Base-by-base conservation (phyloP, 1,140 invertebrate species). In the Condylostylus longicornis region DNA sequence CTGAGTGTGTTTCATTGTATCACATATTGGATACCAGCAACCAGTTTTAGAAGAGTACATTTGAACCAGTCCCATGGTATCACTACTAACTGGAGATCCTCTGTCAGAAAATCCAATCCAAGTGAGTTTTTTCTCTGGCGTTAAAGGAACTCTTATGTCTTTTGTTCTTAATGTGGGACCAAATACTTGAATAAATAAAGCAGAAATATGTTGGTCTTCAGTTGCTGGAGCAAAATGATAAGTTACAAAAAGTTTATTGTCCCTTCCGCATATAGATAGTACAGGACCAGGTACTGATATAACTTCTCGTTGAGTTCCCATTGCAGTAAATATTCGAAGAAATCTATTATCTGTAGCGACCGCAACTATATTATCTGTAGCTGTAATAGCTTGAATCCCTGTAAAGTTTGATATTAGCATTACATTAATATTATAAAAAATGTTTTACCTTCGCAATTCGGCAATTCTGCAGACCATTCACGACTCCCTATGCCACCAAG, bases 81-180 rank as follows among this genome's bases (percentile, higher is more conserved):
- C 80, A 50, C 67, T 68, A 22, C 65, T 67, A 50, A 62, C 68
- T n/a, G 71, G 77, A 33, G 75, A 86, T 40, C 77, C 84, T 46
- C 76, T 70, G 56, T 88, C 84, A 1, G 78, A 74, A 51, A 81
- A 79, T 28, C 90, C 90, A 32, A 84, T 50, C 90, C 90, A 95
- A 29, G 64, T 56, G 10, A 94, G 53, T 27, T 68, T 72, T 1
- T 77, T 64, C 21, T 73, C 71, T 1, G 79, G 72, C 1, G 74
- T 73, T 6, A 94, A 51, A 0, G 88, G 77, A 10, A 90, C 43
- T 1, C 44, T 30, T 4, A 59, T 28, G 2, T 60, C 43, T 13
- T 55, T 49, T 5, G 46, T 42, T 0, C 50, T 47, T 5, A 60
- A 13, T 8, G 28, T 54, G 7, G 58, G 33, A 1, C 57, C 52